A percentile compares a stretch with the other conserved stretches of the same genome.
These are phyloP conservation scores for Platyura marginata DNA, from an alignment of 1,140 invertebrate genomes.

Conservation along the genomic window DNA sequence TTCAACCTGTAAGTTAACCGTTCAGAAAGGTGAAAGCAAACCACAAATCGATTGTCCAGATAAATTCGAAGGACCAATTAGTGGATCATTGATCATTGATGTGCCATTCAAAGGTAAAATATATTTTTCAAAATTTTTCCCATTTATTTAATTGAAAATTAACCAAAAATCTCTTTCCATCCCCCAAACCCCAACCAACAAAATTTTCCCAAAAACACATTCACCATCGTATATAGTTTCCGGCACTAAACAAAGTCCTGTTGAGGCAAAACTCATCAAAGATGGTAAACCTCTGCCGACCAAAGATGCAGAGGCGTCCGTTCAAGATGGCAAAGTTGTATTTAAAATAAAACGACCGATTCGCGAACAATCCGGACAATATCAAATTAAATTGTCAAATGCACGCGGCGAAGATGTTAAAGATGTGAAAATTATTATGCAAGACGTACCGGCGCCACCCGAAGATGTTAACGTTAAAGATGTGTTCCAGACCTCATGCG, in stretches of 20 bases:
- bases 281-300: constrained; percentile 70
- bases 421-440: constrained; percentile 69
- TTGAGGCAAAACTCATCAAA: constrained; percentile 75
- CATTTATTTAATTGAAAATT: neutral
- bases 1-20: constrained; percentile 60
- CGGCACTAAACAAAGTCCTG: constrained; percentile 66
- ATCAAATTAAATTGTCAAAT: constrained; percentile 73
- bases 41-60: constrained; percentile 65
- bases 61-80: constrained; percentile 60
- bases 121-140: no score
- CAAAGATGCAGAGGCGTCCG: constrained; percentile 76
- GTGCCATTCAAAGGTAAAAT: constrained; percentile 78
- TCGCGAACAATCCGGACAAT: constrained; percentile 59
- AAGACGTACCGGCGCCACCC: constrained; percentile 78
- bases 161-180: neutral
- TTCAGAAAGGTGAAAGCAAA: constrained; percentile 69
- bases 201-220: neutral
- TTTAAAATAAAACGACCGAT: constrained; percentile 82
- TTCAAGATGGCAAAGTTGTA: constrained; percentile 73
- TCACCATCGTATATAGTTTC: constrained; percentile 37
- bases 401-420: constrained; percentile 72
- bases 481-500: constrained; percentile 80
- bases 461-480: constrained; percentile 80
- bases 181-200: neutral
- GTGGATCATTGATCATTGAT: constrained; percentile 60